Base-by-base conservation (phyloP, 1,140 invertebrate genomes). In the Zophobas morio region DNA sequence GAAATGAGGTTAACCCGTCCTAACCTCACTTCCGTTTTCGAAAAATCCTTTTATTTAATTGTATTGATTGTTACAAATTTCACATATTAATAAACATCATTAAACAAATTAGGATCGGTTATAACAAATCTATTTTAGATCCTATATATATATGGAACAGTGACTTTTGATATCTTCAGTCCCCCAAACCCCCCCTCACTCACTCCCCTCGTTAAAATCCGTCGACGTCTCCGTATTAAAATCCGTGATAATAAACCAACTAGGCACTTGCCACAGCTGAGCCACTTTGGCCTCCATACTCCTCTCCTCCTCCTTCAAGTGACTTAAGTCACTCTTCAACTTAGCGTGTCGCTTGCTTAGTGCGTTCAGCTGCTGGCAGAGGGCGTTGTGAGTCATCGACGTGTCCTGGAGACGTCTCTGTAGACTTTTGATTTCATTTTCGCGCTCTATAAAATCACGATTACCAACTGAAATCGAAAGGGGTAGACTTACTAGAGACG, bases 201-300 rank as follows among this genome's bases (percentile, higher is more conserved):
- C 39, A 54, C 70, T 79, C 20, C 53, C 76, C 54, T 82, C 80
- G 49, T 66, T 76, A 32, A 63, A 74, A 73, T 83, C 79, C 32
- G 74, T 70, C 34, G 46, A 39, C 5, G 60, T 49, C 47, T 78
- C 78, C 6, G 73, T 46, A 75, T 71, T 77, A 49, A 83, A 75
- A 57, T 84, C 82, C 42, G 75, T 80, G 33, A 85, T 83, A 77
- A 85, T 79, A 77, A 85, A 86, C 76, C 80, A 84, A 74, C 85
- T 86, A 20, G 86, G 85, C 2, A 86, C 83, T 63, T 84, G 82
- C 84, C 82, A 86, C 20, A 86, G 78, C 56, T 83, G 79, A 40
- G 80, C 82, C 33, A 85, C 80, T 37, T 81, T 80, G 5, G 78
- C 75, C 76, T 86, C 84, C 56, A 86, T 80, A 35, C 81, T 79